phyloP scores from a whole-genome alignment of 1,140 invertebrate genomes.

The Uloborus diversus region DNA sequence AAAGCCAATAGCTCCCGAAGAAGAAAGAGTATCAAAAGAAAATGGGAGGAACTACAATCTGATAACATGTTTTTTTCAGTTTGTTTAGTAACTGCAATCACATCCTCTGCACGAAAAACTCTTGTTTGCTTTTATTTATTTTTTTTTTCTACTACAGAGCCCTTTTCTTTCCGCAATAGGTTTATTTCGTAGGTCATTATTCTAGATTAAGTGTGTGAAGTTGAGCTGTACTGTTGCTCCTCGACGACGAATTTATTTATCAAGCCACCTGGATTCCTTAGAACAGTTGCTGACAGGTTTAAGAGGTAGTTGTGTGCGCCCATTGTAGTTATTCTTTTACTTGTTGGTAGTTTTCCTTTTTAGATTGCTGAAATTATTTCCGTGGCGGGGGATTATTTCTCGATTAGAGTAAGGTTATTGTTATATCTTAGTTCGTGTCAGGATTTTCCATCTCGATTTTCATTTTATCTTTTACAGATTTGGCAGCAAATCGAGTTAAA shows the following conservation, averaged over 20 bases:
- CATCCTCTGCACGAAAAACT: no score
- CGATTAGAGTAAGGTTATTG: background rate
- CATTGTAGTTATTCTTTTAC: background rate
- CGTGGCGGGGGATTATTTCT: no score
- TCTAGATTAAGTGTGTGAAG: conserved; percentile 38
- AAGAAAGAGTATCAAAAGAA: background rate
- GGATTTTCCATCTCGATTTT: no score
- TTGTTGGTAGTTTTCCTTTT: no score
- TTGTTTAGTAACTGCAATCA: conserved; percentile 35
- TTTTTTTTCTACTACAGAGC: no score
- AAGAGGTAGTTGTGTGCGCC: conserved; percentile 15
- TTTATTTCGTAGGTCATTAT: conserved; percentile 50
- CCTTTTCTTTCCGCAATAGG: background rate
- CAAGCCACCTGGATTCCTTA: conserved; percentile 8
- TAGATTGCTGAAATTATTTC: no score
- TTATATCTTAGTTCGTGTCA: no score
- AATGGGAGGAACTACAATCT: conserved; percentile 27
- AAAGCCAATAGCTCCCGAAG: no score
- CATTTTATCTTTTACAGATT: no score
- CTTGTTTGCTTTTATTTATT: no score
- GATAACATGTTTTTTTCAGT: conserved; percentile 53
- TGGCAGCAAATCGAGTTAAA: no score
- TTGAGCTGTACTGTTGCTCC: background rate
- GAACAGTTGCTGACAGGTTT: conserved; percentile 24
- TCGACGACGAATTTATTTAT: conserved; percentile 32